These are phyloP conservation scores for Drosophila setosimentum DNA, from an alignment of 2,888 invertebrate genomes.

Conservation along the genomic window DNA sequence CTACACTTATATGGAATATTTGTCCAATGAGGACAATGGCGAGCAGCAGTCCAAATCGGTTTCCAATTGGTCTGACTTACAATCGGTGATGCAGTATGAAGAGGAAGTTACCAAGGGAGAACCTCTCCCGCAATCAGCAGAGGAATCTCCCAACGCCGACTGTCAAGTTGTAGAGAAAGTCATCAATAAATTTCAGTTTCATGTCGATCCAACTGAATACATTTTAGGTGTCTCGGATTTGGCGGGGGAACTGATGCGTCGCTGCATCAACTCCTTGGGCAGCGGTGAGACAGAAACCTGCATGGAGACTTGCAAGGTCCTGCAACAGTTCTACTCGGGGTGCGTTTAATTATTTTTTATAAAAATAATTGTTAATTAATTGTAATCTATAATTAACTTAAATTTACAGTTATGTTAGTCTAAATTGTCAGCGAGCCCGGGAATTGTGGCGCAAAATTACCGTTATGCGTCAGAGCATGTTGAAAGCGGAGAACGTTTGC, in stretches of 20 bases:
- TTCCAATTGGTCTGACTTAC: conserved; percentile 87
- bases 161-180: conserved; percentile 4
- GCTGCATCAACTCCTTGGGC: conserved; percentile 93
- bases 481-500: conserved; percentile 93
- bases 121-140: conserved; percentile 20
- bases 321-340: conserved; percentile 86
- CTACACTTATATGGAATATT: conserved; percentile 90
- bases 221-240: conserved; percentile 94
- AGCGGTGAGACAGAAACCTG: conserved; percentile 91
- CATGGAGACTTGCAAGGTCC: conserved; percentile 89
- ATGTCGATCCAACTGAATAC: conserved; percentile 86
- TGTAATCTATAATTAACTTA: neutral
- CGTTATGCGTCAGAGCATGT: conserved; percentile 90
- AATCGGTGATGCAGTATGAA: conserved; percentile 86
- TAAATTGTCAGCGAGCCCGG: conserved; percentile 86
- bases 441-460: conserved; percentile 90
- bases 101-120: conserved; percentile 27
- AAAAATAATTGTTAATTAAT: neutral
- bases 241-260: conserved; percentile 96
- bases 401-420: conserved; percentile 84
- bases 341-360: conserved; percentile 38
- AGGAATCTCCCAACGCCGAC: conserved; percentile 12
- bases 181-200: conserved; percentile 61
- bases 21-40: conserved; percentile 83
- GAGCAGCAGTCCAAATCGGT: conserved; percentile 85